Evolutionary conservation across 1,140 invertebrate genomes (phyloP).

Genomic region (Drosophila pseudoananassae): DNA sequence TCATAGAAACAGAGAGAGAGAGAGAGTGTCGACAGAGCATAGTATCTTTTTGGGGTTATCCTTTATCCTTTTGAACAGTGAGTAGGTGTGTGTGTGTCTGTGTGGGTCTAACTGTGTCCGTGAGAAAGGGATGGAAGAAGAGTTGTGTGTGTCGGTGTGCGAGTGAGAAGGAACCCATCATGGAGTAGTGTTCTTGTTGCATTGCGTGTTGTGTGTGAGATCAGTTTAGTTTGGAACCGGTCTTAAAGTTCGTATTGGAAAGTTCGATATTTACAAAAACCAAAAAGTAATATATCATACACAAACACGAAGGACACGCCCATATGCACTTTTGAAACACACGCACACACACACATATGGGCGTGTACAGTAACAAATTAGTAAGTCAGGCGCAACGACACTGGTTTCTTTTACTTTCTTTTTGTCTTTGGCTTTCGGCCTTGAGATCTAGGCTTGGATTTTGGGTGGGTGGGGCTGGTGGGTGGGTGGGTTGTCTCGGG

Average conservation of each 20-base stretch:
- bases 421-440: slow-evolving; percentile 1
- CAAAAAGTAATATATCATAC: slow-evolving; percentile 80
- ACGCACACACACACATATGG: slow-evolving; percentile 9
- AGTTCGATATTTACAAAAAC: slow-evolving; percentile 79
- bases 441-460: slow-evolving; percentile 9
- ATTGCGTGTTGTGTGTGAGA: slow-evolving; percentile 53
- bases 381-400: slow-evolving; percentile 24
- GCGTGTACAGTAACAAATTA: slow-evolving; percentile 1
- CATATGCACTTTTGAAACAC: not conserved
- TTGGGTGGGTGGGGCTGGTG: not conserved
- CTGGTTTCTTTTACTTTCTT: slow-evolving; percentile 11
- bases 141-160: slow-evolving; percentile 35
- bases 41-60: slow-evolving; percentile 30
- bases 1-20: slow-evolving; percentile 35
- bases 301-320: slow-evolving; percentile 40
- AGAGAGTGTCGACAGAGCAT: slow-evolving; percentile 42
- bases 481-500: not conserved
- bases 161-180: slow-evolving; percentile 40
- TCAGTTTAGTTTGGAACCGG: slow-evolving; percentile 29
- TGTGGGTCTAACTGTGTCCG: slow-evolving; percentile 27
- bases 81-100: slow-evolving; percentile 3
- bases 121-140: slow-evolving; percentile 21
- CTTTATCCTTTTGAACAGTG: slow-evolving; percentile 14
- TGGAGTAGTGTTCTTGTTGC: slow-evolving; percentile 40
- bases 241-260: slow-evolving; percentile 43